A percentile compares a stretch with the other conserved stretches of the same genome.
phyloP scores from a whole-genome alignment of 2,888 invertebrate species.

The Seira sanloemensis region DNA sequence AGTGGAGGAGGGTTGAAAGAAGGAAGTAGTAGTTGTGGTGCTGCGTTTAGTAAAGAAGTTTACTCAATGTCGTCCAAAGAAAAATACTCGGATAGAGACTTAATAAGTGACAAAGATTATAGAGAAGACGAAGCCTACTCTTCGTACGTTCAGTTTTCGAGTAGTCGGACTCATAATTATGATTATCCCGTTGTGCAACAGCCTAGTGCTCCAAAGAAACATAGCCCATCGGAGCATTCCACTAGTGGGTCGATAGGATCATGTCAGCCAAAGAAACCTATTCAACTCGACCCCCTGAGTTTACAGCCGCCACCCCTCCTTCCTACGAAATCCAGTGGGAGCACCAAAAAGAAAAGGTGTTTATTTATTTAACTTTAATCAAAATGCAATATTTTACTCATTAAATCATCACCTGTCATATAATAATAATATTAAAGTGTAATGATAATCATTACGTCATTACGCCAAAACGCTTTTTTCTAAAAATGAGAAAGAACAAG shows the following conservation, averaged over 20 bases:
- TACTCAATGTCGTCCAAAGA: constrained; percentile 73
- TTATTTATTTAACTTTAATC: constrained; percentile 60
- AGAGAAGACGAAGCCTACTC: constrained; percentile 73
- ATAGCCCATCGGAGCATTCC: constrained; percentile 68
- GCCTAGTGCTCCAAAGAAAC: constrained; percentile 68
- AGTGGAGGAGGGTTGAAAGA: constrained; percentile 62
- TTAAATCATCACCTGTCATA: background rate
- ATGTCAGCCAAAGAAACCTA: constrained; percentile 72
- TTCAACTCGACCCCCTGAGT: constrained; percentile 72
- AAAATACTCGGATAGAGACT: constrained; percentile 71
- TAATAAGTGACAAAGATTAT: constrained; percentile 71
- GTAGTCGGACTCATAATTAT: constrained; percentile 84
- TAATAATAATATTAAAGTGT: too few species aligned
- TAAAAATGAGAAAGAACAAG: too few species aligned
- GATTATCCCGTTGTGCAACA: constrained; percentile 84
- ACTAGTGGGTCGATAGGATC: constrained; percentile 68
- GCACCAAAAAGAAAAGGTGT: constrained; percentile 73
- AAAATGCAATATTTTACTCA: background rate
- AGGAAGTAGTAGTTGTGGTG: constrained; percentile 65
- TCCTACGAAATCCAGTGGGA: constrained; percentile 73
- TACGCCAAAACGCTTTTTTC: constrained; percentile 2
- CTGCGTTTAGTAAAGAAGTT: constrained; percentile 68
- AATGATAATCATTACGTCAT: background rate
- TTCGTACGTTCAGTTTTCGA: constrained; percentile 87
- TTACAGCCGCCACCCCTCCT: constrained; percentile 73